Percentiles rank a stretch among this genome's conserved stretches.
Evolutionary conservation across 2,888 invertebrate species (phyloP).

Genomic region (Cephus rjabovi): DNA sequence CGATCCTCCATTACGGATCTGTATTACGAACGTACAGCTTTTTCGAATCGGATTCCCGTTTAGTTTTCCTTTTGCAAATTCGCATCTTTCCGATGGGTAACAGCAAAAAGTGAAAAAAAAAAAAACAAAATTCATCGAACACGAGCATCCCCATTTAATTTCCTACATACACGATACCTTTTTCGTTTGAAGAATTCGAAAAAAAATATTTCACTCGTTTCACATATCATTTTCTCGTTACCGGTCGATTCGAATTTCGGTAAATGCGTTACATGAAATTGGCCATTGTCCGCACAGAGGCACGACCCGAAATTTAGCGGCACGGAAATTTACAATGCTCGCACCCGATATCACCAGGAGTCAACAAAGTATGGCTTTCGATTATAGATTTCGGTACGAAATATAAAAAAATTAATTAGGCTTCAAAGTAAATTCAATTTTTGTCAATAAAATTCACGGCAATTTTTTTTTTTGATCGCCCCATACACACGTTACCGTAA

Average conservation of each 20-base stretch:
- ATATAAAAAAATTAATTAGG: neutral
- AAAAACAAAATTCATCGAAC: neutral
- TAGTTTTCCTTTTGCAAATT: neutral
- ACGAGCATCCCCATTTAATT: neutral
- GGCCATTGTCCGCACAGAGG: neutral
- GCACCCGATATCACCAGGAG: neutral
- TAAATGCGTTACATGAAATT: neutral
- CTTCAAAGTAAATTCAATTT: neutral
- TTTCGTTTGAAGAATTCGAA: neutral
- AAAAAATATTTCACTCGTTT: neutral
- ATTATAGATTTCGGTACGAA: neutral
- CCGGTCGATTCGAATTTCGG: neutral
- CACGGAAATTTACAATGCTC: neutral
- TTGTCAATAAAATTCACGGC: neutral
- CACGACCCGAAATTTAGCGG: neutral
- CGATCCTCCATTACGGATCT: neutral
- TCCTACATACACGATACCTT: neutral
- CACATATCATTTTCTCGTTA: neutral
- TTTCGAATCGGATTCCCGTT: neutral
- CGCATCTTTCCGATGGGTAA: neutral
- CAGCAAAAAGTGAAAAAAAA: neutral
- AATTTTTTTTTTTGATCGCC: neutral
- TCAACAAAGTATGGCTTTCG: neutral
- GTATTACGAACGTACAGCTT: neutral
- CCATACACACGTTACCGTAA: neutral